Percentiles rank a stretch among this genome's conserved stretches.
Conservation (phyloP, 2,888 invertebrate species). For the Metalampra italica region DNA sequence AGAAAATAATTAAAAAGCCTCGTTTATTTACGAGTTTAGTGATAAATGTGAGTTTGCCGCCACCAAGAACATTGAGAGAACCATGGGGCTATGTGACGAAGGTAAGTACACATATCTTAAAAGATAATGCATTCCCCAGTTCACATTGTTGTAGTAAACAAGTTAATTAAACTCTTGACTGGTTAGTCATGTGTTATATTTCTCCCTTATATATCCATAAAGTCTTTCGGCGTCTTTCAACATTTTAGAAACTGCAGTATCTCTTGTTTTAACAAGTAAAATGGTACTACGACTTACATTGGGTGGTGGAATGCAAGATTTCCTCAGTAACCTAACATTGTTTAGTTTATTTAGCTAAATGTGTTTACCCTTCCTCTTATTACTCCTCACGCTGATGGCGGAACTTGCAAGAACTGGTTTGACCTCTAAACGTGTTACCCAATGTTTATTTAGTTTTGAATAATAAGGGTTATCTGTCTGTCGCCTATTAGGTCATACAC, state of each 20-base stretch:
- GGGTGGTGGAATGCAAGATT: neutral
- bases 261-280: neutral
- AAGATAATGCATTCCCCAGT: conserved; percentile 5
- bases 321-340: no score
- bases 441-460: conserved; percentile 37
- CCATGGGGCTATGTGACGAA: conserved; percentile 69
- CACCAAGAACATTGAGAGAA: conserved; percentile 6
- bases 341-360: conserved; percentile 22
- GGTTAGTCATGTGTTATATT: conserved; percentile 22
- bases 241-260: neutral
- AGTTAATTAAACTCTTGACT: conserved; percentile 46
- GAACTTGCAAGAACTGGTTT: conserved; percentile 54
- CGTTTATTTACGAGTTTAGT: neutral
- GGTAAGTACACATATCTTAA: conserved; percentile 38
- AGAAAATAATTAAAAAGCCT: no score
- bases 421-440: conserved; percentile 53
- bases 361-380: conserved; percentile 42
- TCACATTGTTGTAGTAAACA: conserved; percentile 46
- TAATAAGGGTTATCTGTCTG: conserved; percentile 39
- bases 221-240: neutral
- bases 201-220: conserved; percentile 7
- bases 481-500: conserved; percentile 35
- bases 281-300: neutral
- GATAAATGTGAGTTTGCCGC: neutral
- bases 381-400: conserved; percentile 36